A percentile compares a stretch with the other conserved stretches of the same genome.
These are phyloP conservation scores for Tachysurus fulvidraco DNA, from an alignment of 2,113 vertebrate genomes.

Conservation along the genomic window DNA sequence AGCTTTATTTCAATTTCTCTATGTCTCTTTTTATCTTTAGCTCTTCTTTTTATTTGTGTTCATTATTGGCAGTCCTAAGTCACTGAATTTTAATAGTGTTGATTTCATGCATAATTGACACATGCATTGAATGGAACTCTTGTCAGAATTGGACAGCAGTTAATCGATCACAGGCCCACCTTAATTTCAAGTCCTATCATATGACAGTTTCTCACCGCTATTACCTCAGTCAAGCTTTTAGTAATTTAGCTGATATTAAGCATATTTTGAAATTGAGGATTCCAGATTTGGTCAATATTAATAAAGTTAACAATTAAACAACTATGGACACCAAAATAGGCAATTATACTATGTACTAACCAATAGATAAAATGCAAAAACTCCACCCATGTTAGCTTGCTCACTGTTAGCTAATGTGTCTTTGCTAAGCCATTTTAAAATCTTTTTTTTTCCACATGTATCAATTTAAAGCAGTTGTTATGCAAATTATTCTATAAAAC, in stretches of 20 bases:
- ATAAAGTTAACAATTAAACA: not conserved
- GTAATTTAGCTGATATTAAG: not conserved
- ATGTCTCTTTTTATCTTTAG: slow-evolving; percentile 21
- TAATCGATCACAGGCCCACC: not conserved
- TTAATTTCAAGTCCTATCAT: not conserved
- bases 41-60: not conserved
- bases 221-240: not conserved
- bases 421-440: not conserved
- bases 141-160: not conserved
- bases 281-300: not conserved
- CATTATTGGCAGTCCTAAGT: not conserved
- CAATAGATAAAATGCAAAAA: not conserved
- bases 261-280: not conserved
- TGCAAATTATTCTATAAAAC: too few species aligned
- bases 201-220: not conserved
- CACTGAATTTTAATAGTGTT: not conserved
- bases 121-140: not conserved
- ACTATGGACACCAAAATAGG: not conserved
- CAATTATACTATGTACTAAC: not conserved
- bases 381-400: not conserved
- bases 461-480: not conserved
- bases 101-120: not conserved
- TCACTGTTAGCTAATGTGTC: not conserved
- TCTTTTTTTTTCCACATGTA: too few species aligned
- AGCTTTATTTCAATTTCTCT: slow-evolving; percentile 44